A percentile compares a stretch with the other conserved stretches of the same genome.
These are phyloP conservation scores for Neelides folsomi DNA, from an alignment of 2,888 invertebrate genomes.

Conservation along the genomic window DNA sequence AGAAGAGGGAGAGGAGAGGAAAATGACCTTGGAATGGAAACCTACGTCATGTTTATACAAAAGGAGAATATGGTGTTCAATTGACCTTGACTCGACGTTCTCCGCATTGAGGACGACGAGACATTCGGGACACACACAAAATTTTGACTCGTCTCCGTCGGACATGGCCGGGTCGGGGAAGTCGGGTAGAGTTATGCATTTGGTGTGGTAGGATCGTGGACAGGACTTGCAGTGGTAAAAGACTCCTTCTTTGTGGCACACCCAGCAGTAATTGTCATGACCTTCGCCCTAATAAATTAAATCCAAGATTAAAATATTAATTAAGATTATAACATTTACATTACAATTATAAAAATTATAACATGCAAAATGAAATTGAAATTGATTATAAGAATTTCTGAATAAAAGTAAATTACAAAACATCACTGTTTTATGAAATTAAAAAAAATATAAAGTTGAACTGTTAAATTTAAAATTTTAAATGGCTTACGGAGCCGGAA, in stretches of 20 bases:
- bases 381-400: too few species aligned
- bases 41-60: conserved; percentile 1
- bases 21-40: conserved; percentile 1
- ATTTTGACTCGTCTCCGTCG: conserved; percentile 34
- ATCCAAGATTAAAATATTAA: too few species aligned
- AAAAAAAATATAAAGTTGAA: neutral
- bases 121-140: conserved; percentile 69
- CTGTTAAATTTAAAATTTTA: too few species aligned
- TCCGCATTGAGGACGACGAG: conserved; percentile 56
- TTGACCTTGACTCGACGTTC: conserved; percentile 53
- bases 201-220: conserved; percentile 67
- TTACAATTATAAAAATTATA: too few species aligned
- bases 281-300: conserved; percentile 9
- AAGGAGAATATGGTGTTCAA: neutral
- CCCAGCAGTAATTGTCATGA: conserved; percentile 74
- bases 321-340: too few species aligned
- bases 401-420: too few species aligned
- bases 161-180: conserved; percentile 30
- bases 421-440: neutral
- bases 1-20: conserved; percentile 5
- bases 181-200: conserved; percentile 49
- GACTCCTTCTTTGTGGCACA: conserved; percentile 61
- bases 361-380: too few species aligned
- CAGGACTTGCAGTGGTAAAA: conserved; percentile 62
- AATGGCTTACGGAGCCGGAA: neutral